phyloP scores from a whole-genome alignment of 2,797 vertebrate species.

The Sylvilagus floridanus region DNA sequence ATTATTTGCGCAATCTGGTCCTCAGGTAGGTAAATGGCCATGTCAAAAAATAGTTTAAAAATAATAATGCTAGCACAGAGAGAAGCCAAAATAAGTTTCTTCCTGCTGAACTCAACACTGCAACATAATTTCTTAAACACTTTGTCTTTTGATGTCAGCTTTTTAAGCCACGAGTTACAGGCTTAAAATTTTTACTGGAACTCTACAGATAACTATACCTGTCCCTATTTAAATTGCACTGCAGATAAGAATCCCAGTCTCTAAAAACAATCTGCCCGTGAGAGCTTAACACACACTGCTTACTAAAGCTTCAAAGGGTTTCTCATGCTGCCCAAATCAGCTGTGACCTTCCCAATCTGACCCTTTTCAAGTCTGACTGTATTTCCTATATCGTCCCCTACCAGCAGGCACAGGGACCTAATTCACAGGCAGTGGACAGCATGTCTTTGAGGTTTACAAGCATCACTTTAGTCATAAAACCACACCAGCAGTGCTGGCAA shows the following conservation, averaged over 20 bases:
- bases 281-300: background rate
- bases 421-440: background rate
- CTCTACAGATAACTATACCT: background rate
- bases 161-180: background rate
- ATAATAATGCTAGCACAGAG: background rate
- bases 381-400: constrained; percentile 6
- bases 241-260: background rate
- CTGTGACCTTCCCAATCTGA: background rate
- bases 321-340: constrained; percentile 24
- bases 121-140: background rate
- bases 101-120: background rate
- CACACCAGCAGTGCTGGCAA: background rate
- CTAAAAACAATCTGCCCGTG: constrained; percentile 6
- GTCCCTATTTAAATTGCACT: constrained; percentile 30
- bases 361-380: background rate
- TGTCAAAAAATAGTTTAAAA: constrained; percentile 44
- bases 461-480: background rate
- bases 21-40: constrained; percentile 39
- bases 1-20: constrained; percentile 69
- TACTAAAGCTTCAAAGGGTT: background rate
- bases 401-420: background rate
- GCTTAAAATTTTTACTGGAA: background rate
- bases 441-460: background rate
- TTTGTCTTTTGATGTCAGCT: background rate
- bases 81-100: constrained; percentile 45